Conservation (phyloP, 2,797 vertebrate species). For the Gouania willdenowi region DNA sequence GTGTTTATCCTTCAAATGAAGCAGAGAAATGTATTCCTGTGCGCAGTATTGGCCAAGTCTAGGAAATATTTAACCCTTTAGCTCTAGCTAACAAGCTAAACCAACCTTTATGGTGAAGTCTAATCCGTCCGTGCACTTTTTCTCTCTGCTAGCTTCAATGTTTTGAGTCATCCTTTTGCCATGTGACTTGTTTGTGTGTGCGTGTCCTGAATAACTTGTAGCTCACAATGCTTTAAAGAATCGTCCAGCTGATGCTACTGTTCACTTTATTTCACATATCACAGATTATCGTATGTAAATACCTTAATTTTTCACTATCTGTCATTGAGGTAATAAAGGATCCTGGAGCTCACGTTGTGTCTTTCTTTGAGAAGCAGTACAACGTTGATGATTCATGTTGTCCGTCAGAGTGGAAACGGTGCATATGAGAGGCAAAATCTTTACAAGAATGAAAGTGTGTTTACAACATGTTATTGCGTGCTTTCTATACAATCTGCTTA, state of each 20-base stretch:
- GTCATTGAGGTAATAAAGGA: constrained; percentile 67
- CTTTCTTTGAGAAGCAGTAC: not conserved
- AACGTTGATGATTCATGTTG: no score
- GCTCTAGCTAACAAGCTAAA: constrained; percentile 20
- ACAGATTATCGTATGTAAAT: constrained; percentile 71
- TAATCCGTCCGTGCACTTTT: constrained; percentile 13
- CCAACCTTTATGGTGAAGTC: constrained; percentile 14
- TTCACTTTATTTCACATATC: constrained; percentile 54
- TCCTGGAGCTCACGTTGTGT: constrained; percentile 4
- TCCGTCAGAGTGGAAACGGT: no score
- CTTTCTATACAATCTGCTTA: no score
- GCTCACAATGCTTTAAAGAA: constrained; percentile 63
- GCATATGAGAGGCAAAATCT: no score
- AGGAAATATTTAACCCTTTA: constrained; percentile 30
- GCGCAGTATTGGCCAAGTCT: constrained; percentile 14
- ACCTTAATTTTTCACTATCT: constrained; percentile 65
- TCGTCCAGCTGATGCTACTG: constrained; percentile 35
- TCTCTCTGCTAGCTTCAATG: constrained; percentile 16
- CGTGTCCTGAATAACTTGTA: constrained; percentile 36
- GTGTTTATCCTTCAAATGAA: constrained; percentile 18
- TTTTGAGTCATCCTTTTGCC: constrained; percentile 13
- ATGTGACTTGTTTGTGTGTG: constrained; percentile 23
- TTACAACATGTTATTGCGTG: no score
- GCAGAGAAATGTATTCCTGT: constrained; percentile 12
- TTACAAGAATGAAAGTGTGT: no score